Evolutionary conservation across 2,797 vertebrate genomes (phyloP), one percentile per base, ranked within the genome.

Genomic region (Pagetopsis macropterus): DNA sequence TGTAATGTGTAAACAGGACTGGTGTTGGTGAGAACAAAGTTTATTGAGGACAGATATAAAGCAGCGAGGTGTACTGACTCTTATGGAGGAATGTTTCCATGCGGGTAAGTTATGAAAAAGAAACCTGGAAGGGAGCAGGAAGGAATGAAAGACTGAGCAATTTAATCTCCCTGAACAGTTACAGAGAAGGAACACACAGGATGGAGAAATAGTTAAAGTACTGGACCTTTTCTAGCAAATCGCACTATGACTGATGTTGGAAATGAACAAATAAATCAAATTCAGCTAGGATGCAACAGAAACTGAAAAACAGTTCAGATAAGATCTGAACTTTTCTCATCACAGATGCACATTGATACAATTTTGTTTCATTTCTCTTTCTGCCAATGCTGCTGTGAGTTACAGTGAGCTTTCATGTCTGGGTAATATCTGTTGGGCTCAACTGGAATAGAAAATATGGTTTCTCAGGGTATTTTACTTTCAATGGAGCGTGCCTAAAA

Each of bases 401-500:
- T 83, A 63, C 1, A 3, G 56, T 31, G 44, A 62, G 77, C 80
- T 79, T 90, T 82, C 72, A 76, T 85, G 76, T 49, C 78, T 58
- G 81, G 70, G 76, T 86, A 90, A 87, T 88, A 71, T 80, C 72
- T 82, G 81, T 83, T 62, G 52, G 72, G 77, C 84, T 90, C 83
- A 86, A 87, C 76, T 76, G 84, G 81, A 90, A 89, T 84, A 84
- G 88, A 92, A 91, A 92, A 90, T 87, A 70, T 79, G 72, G 70
- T 83, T 88, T 92, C 87, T 86, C 72, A 74, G 84, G 76, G 85
- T 90, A 84, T 91, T 92, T 91, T 88, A 75, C 76, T 91, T 89
- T 92, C 91, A 92, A 86, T 78, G 88, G 82, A 89, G 88, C 86
- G 62, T 91, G 83, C 77, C 84, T 90, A 86, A 88, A 91, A 90